phyloP scores from a whole-genome alignment of 2,797 vertebrate species.

The Spondyliosoma cantharus region DNA sequence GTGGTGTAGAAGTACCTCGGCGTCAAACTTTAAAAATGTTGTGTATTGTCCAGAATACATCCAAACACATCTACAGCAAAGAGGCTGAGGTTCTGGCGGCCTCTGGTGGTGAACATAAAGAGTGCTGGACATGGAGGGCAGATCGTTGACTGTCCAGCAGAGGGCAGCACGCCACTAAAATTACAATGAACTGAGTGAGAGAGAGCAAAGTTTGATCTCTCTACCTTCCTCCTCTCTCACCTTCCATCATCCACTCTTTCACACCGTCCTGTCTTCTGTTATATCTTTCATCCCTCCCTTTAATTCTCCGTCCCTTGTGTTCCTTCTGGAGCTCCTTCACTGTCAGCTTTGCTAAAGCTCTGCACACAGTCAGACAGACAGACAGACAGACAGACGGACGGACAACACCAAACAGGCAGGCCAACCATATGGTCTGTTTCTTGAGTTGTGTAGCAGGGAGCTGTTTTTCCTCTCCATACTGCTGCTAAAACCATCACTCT shows the following conservation, averaged over 20 bases:
- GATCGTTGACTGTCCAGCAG: constrained; percentile 61
- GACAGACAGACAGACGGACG: neutral
- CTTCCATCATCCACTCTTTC: neutral
- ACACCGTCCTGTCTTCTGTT: neutral
- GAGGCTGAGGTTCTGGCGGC: constrained; percentile 40
- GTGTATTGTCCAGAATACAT: neutral
- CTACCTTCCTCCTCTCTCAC: neutral
- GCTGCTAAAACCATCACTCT: constrained; percentile 79
- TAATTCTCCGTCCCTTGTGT: constrained; percentile 6
- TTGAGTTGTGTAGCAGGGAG: constrained; percentile 43
- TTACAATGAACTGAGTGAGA: neutral
- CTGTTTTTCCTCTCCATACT: constrained; percentile 59
- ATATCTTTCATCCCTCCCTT: constrained; percentile 1
- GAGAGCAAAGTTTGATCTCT: neutral
- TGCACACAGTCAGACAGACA: constrained; percentile 18
- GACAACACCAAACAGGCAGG: constrained; percentile 42
- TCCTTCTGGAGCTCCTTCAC: neutral
- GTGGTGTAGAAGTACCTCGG: neutral
- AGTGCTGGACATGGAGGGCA: fast-evolving
- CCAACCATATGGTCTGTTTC: constrained; percentile 27
- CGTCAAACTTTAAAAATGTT: neutral
- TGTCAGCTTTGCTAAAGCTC: constrained; percentile 43
- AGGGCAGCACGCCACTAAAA: constrained; percentile 61
- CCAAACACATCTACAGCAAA: too few relatives aligned
- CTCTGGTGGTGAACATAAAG: constrained; percentile 48